These are phyloP conservation scores for Xanthia icteritia DNA, from an alignment of 2,888 invertebrate genomes.

Conservation along the genomic window DNA sequence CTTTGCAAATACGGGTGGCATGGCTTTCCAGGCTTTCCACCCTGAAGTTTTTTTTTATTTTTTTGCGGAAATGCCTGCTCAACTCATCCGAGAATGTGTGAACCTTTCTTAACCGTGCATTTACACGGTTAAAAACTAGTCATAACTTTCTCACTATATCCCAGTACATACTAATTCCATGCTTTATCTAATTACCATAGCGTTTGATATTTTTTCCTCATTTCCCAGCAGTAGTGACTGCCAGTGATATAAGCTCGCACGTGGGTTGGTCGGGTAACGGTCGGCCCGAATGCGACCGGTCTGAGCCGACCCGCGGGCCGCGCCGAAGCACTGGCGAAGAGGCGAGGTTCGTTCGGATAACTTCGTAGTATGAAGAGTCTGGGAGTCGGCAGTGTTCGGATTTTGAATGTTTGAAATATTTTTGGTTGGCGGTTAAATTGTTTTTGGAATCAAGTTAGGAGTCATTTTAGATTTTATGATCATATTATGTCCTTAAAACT, in stretches of 20 bases:
- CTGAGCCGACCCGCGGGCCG: constrained; percentile 33
- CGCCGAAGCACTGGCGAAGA: constrained; percentile 17
- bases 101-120: background rate
- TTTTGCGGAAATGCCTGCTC: too few species aligned
- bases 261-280: constrained; percentile 75
- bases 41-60: too few species aligned
- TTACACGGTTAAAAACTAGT: background rate
- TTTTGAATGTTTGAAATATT: constrained; percentile 16
- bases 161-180: too few species aligned
- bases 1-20: too few species aligned
- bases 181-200: too few species aligned
- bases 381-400: constrained; percentile 15
- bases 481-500: too few species aligned
- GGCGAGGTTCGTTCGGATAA: constrained; percentile 27
- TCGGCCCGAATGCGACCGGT: constrained; percentile 78
- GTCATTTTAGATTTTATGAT: too few species aligned
- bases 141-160: constrained; percentile 6
- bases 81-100: background rate
- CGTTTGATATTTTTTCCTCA: constrained; percentile 49
- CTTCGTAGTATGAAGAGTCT: constrained; percentile 18
- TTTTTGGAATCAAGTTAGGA: background rate
- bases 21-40: background rate
- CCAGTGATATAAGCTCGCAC: constrained; percentile 53
- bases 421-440: constrained; percentile 13
- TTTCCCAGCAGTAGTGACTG: constrained; percentile 43